These are phyloP conservation scores for Stramonita haemastoma DNA, from an alignment of 2,888 invertebrate species.

Conservation along the genomic window DNA sequence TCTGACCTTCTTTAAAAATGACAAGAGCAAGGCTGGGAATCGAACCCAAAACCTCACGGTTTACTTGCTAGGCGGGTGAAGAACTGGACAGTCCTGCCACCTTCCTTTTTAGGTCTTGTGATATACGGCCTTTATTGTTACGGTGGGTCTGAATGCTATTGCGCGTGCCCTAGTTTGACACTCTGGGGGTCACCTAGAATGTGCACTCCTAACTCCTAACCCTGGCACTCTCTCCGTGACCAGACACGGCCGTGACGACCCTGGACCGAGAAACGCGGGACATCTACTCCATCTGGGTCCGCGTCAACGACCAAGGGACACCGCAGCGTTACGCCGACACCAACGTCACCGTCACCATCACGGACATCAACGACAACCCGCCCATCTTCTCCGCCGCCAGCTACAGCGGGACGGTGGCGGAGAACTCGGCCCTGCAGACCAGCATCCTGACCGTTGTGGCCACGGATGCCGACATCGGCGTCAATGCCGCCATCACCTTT, in stretches of 20 bases:
- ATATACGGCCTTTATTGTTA: too few relatives aligned
- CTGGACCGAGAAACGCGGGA: constrained; percentile 61
- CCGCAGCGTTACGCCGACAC: constrained; percentile 55
- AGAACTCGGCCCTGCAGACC: constrained; percentile 58
- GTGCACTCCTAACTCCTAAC: too few relatives aligned
- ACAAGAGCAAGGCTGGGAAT: too few relatives aligned
- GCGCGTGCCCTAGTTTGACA: too few relatives aligned
- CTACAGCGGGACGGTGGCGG: constrained; percentile 57
- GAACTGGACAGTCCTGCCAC: too few relatives aligned
- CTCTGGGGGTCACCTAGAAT: too few relatives aligned
- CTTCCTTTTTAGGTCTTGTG: too few relatives aligned
- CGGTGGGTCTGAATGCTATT: too few relatives aligned
- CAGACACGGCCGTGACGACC: constrained; percentile 31
- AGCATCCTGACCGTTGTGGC: constrained; percentile 58
- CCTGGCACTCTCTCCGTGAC: background rate
- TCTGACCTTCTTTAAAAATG: too few relatives aligned
- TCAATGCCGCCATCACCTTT: constrained; percentile 60
- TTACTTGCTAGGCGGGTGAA: too few relatives aligned
- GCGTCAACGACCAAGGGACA: constrained; percentile 61
- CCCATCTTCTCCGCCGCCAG: constrained; percentile 57
- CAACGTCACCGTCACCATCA: constrained; percentile 62
- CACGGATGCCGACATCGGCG: constrained; percentile 61
- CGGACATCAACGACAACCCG: constrained; percentile 68
- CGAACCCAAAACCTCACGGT: too few relatives aligned
- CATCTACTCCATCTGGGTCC: constrained; percentile 55